Base-by-base conservation (phyloP, 2,797 vertebrate species). In the Arnoldichthys spilopterus region DNA sequence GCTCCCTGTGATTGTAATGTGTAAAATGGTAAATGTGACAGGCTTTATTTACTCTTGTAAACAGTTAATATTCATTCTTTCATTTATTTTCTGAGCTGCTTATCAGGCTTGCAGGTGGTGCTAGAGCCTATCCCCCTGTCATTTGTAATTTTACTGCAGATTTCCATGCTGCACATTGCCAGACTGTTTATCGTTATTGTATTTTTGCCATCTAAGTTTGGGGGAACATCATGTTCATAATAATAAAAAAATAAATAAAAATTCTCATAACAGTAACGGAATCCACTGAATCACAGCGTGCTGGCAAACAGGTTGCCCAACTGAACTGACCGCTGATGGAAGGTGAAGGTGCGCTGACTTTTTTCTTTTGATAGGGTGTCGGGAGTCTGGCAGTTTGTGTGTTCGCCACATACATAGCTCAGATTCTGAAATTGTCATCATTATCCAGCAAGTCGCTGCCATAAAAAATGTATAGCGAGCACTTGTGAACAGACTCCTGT, bases 401-500 rank as follows among this genome's bases (percentile, higher is more conserved):
- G 32, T 18, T 43, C 74, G 32, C 66, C 13, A 30, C 11, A 20
- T 16, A 51, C 66, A 68, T 30, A 69, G 58, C 64, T 77, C 56
- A 26, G 37, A 58, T 49, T 74, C 63, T 43, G 32, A 69, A 80
- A 80, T 69, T 54, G 26, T 30, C 53, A 62, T 67, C 67, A 67
- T 83, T 85, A 77, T 77, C 56, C 69, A 67, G 47, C 12, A 40
- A 76, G 76, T 72, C 69, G 56, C 69, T 30, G 24, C 72, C 59
- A 85, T 81, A 76, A 85, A 78, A 83, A 83, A 83, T 78, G 72
- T 76, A 83, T 68, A 77, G 80, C 66, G 20, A 77, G 66, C 6
- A 22, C 58, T 78, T 76, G 75, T 76, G 83, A 76, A 81, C 81
- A 83, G 63, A 80, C 72, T 78, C 74, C 72, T 74, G 72, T 62